Evolutionary conservation across 2,888 invertebrate species (phyloP), one percentile per base, ranked within the genome.

Genomic region (Diarsia brunnea): DNA sequence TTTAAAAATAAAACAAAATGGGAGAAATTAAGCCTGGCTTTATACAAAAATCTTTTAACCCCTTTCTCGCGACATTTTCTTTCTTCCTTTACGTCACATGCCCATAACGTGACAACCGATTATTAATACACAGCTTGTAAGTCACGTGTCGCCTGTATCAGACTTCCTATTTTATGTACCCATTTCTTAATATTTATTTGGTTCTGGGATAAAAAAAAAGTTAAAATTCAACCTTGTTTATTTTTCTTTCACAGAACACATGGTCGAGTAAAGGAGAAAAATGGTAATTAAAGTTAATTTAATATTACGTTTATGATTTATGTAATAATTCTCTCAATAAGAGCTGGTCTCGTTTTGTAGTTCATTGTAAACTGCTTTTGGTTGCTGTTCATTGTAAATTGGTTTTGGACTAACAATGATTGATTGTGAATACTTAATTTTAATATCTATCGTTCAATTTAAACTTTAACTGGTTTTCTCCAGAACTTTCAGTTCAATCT

Each of bases 231-330:
- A 27, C 1, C 4, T 24, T 2, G 7, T 49, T 75, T 65, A 70
- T 83, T 87, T 82, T 78, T n/a, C n/a, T 85, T 90, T 74, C 75
- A 78, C 91, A 96, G 96, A 96, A 79, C 96, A 96, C 90, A 96
- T 96, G 95, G 96, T 96, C 86, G 96, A 96, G 90, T 96, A 91
- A 93, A 89, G 21, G n/a, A 83, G 83, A 38, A 73, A 81, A 76
- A 58, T 60, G 53, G 74, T 74, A 73, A 72, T 69, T 78, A 61
- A 38, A 43, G 12, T 53, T 73, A 65, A 84, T 69, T 84, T 69
- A 73, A 74, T 68, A 82, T 84, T 64, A 66, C 79, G 10, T 19
- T 31, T 19, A 11, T 21, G 1, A 19, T 82, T 69, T 47, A 64
- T 51, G 68, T 73, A 65, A 16, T 65, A 70, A 69, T 77, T 60